Evolutionary conservation across 2,113 vertebrate species (phyloP), one percentile per base, ranked within the genome.

Genomic region (Poecilia latipinna): DNA sequence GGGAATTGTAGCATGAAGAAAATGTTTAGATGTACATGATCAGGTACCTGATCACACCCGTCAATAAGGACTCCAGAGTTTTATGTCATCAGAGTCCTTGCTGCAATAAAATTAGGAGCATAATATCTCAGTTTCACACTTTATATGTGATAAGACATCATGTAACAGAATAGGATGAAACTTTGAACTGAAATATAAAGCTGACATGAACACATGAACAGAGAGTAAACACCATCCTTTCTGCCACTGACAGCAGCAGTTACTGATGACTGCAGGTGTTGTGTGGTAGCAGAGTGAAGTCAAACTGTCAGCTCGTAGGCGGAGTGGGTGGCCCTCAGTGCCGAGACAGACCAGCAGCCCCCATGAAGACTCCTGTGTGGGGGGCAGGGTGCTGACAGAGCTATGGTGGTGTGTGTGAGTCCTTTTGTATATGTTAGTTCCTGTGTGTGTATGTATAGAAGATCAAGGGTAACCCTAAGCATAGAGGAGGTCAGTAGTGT

Each of bases 381-480:
- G 74, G 72, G 42, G 51, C 3, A 60, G 57, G 65, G 37, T 44
- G 26, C 29, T 29, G 35, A 7, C 32, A 37, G 15, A 33, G 63
- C 70, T 48, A 64, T 72, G 62, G 44, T 65, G 72, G 61, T 33
- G 60, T 51, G 31, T 51, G 32, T 79, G 65, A 70, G 64, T 82
- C 65, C 7, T 63, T 84, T 79, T 84, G 85, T 80, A 39, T 60
- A 61, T 71, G 83, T 71, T 70, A 61, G 81, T 72, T 75, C 77
- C 72, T 82, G 66, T 89, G 82, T 76, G 62, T 84, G 76, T 85
- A 67, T 87, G 78, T 86, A 32, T 82, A 76, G 85, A 88, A 88
- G 91, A 92, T 91, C 91, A 91, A 92, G 92, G 89, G 74, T 91
- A 91, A 92, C 90, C 88, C 82, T 73, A 82, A 73, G 86, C 86